Conservation (phyloP, 2,797 vertebrate genomes). For the Avahi laniger region DNA sequence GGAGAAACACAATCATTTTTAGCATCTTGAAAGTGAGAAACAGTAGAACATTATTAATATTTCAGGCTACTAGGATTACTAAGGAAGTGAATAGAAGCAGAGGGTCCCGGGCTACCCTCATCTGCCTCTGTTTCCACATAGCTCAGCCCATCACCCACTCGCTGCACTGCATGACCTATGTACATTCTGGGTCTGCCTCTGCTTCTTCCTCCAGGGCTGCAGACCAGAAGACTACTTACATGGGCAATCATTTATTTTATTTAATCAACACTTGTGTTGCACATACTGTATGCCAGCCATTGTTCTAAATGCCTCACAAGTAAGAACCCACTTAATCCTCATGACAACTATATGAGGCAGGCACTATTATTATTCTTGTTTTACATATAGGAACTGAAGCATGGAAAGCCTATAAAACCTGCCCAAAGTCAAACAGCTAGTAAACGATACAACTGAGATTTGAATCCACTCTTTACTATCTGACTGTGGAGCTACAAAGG, state of each 20-base stretch:
- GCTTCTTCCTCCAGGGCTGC: not conserved
- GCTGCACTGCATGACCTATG: rapidly evolving
- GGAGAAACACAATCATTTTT: not conserved
- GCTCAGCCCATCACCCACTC: not conserved
- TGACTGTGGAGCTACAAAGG: not conserved
- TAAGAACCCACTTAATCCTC: not conserved
- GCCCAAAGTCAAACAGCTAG: not conserved
- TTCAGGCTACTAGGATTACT: not conserved
- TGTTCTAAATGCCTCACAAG: not conserved
- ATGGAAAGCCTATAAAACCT: not conserved
- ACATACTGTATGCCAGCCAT: not conserved
- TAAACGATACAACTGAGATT: not conserved
- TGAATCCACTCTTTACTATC: not conserved
- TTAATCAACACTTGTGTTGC: not conserved
- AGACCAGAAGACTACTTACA: not conserved
- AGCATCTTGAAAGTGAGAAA: not conserved
- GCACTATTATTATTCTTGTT: not conserved
- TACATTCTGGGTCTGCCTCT: not conserved
- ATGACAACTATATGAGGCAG: not conserved
- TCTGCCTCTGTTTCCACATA: not conserved
- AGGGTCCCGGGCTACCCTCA: rapidly evolving
- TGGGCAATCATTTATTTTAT: not conserved
- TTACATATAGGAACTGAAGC: not conserved
- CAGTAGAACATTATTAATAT: not conserved
- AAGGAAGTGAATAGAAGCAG: not conserved